Base-by-base conservation (phyloP, 2,888 invertebrate species). In the Aphidoletes aphidimyza region DNA sequence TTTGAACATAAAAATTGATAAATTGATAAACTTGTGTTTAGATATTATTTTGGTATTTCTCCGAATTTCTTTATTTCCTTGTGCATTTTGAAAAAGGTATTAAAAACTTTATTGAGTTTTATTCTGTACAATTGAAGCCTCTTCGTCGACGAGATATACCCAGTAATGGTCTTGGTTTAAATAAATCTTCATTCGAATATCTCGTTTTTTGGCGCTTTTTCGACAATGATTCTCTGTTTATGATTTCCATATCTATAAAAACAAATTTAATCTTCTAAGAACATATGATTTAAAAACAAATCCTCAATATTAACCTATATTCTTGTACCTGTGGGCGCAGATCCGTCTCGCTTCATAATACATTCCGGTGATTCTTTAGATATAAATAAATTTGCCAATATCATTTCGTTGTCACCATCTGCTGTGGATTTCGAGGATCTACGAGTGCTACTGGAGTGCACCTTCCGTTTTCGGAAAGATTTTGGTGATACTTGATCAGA, bases 161-260 rank as follows among this genome's bases (percentile, higher is more conserved):
- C 37, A 54, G 19, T n/a, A 92, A 88, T 69, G 93, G 92, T 86
- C 94, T 90, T 84, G 94, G 94, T 88, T 94, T 94, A 88, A 94
- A 94, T 85, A 94, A 90, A 89, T 94, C 94, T 87, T 94, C 93
- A 87, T 92, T 93, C 85, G 92, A 91, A 88, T 94, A 94, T 86
- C 88, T 37, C 1, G 78, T 78, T n/a, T 78, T 78, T 34, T 78
- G 78, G 5, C 78, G 34, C 19, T 78, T n/a, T n/a, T n/a, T n/a
- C n/a, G n/a, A n/a, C n/a, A n/a, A n/a, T n/a, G n/a, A n/a, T n/a
- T n/a, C n/a, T n/a, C 22, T 81, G 3, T n/a, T n/a, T n/a, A n/a
- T n/a, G n/a, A n/a, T n/a, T n/a, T n/a, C n/a, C n/a, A n/a, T n/a
- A n/a, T n/a, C n/a, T n/a, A n/a, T n/a, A n/a, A n/a, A n/a, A n/a